These are phyloP conservation scores for Melipona quadrifasciata DNA, from an alignment of 1,140 invertebrate genomes.

Conservation along the genomic window DNA sequence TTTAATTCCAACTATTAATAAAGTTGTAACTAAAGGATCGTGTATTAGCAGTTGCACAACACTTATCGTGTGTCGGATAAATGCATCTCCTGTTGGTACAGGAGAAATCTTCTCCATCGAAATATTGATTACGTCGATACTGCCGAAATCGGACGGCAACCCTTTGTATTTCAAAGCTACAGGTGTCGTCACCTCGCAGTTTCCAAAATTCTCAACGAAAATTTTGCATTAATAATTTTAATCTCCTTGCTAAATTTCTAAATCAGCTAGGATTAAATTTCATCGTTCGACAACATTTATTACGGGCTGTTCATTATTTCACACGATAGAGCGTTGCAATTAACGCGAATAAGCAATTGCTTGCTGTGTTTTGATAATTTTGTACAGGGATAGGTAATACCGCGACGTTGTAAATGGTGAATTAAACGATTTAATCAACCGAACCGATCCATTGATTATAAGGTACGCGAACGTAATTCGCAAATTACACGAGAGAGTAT, in stretches of 20 bases:
- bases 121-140: background rate
- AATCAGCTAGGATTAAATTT: background rate
- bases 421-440: conserved; percentile 60
- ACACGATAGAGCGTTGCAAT: background rate
- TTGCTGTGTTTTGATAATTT: conserved; percentile 14
- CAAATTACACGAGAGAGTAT: conserved; percentile 40
- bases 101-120: background rate
- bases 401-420: conserved; percentile 27
- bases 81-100: background rate
- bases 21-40: background rate
- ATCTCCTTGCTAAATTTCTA: background rate
- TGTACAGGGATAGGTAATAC: background rate
- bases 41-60: background rate
- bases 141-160: background rate
- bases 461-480: conserved; percentile 39
- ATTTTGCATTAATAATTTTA: background rate
- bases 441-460: conserved; percentile 46
- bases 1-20: no score
- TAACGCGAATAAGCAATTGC: background rate
- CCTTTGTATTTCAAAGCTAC: background rate
- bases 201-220: background rate
- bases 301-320: background rate
- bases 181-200: background rate
- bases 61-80: background rate
- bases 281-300: background rate